Evolutionary conservation across 2,113 vertebrate species (phyloP).

Genomic region (Corapipo altera): DNA sequence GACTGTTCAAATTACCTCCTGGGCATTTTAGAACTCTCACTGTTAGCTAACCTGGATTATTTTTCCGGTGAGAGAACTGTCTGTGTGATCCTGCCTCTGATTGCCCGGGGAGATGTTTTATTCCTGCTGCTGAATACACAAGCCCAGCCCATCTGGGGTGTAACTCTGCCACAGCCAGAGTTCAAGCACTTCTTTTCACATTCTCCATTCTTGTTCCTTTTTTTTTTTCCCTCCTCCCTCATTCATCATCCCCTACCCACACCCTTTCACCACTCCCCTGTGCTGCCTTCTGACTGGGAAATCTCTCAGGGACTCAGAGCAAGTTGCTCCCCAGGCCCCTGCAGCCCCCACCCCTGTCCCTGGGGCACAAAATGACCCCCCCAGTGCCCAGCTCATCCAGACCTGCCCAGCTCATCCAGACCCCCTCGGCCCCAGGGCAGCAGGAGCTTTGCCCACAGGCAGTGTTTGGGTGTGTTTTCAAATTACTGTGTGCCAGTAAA

Average conservation of each 20-base stretch:
- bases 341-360: neutral
- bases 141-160: conserved; percentile 18
- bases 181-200: conserved; percentile 36
- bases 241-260: conserved; percentile 19
- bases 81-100: neutral
- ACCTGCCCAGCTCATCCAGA: neutral
- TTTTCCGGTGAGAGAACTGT: neutral
- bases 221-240: neutral
- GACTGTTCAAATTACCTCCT: neutral
- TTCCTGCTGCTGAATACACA: neutral
- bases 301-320: neutral
- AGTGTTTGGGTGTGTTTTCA: neutral
- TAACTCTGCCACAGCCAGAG: neutral
- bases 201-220: neutral
- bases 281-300: neutral
- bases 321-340: neutral
- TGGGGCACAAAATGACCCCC: neutral
- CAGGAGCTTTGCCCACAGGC: neutral
- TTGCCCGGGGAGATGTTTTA: neutral
- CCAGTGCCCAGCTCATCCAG: neutral
- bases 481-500: neutral
- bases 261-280: neutral
- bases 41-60: neutral
- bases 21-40: neutral
- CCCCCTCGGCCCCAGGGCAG: neutral